These are phyloP conservation scores for Molossus molossus DNA, from an alignment of 2,797 vertebrate genomes.

Conservation along the genomic window DNA sequence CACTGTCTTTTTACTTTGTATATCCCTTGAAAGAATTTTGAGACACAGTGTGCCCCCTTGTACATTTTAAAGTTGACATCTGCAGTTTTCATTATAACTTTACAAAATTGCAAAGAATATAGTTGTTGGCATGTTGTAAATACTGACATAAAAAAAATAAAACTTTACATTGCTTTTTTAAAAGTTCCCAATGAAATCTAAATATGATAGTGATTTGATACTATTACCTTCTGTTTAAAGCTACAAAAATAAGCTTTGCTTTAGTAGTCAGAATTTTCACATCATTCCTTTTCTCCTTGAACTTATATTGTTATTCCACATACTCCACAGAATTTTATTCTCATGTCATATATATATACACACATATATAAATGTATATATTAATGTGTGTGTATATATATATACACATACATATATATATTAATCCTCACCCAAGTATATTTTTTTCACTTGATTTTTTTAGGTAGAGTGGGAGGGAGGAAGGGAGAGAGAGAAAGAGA, in stretches of 20 bases:
- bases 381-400: too few species aligned
- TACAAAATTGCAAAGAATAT: conserved; percentile 30
- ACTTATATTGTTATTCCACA: conserved; percentile 65
- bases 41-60: not conserved
- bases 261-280: conserved; percentile 55
- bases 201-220: conserved; percentile 56
- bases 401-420: not conserved
- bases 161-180: conserved; percentile 65
- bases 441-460: too few species aligned
- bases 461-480: too few species aligned
- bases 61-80: not conserved
- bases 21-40: conserved; percentile 4
- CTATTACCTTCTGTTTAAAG: conserved; percentile 54
- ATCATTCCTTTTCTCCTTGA: conserved; percentile 64
- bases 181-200: conserved; percentile 63
- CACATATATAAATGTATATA: too few species aligned
- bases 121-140: conserved; percentile 69
- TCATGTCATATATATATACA: conserved; percentile 39
- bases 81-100: conserved; percentile 47
- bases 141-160: conserved; percentile 71
- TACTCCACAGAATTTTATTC: conserved; percentile 69
- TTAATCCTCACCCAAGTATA: too few species aligned
- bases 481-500: too few species aligned
- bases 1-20: not conserved
- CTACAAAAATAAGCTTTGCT: conserved; percentile 52